phyloP scores from a whole-genome alignment of 2,888 invertebrate genomes.

The Volucella zonaria region DNA sequence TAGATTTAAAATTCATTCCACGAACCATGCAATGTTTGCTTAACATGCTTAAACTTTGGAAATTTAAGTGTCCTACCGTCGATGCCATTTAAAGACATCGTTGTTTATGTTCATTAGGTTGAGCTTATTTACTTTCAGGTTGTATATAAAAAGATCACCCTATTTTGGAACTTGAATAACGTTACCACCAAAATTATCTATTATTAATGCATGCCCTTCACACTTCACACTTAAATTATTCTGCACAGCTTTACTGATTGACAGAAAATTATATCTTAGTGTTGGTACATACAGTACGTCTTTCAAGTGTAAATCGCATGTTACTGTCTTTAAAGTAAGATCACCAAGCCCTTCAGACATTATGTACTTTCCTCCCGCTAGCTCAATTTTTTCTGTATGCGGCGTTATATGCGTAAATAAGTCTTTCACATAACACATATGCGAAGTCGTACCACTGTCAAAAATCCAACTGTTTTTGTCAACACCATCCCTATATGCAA shows the following conservation, averaged over 20 bases:
- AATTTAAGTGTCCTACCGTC: slow-evolving; percentile 29
- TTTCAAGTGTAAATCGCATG: slow-evolving; percentile 9
- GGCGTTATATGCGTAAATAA: slow-evolving; percentile 1
- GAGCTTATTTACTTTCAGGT: slow-evolving; percentile 9
- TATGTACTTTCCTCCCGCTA: slow-evolving; percentile 21
- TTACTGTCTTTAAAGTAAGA: slow-evolving; percentile 22
- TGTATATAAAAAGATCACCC: slow-evolving; percentile 17
- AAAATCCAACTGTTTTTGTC: slow-evolving; percentile 6
- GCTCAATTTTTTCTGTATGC: slow-evolving; percentile 16
- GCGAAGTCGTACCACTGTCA: neutral
- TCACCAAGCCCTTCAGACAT: slow-evolving; percentile 37
- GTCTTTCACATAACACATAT: neutral
- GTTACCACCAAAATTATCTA: slow-evolving; percentile 14
- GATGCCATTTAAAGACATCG: slow-evolving; percentile 74
- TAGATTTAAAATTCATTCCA: slow-evolving; percentile 5
- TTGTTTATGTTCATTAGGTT: slow-evolving; percentile 59
- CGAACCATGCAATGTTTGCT: slow-evolving; percentile 4
- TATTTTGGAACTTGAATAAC: slow-evolving; percentile 19
- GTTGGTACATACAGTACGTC: slow-evolving; percentile 44
- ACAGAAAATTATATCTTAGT: slow-evolving; percentile 44
- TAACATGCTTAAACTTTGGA: slow-evolving; percentile 1
- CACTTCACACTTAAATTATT: slow-evolving; percentile 34
- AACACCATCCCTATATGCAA: neutral
- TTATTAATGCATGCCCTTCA: slow-evolving; percentile 17
- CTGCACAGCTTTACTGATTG: slow-evolving; percentile 34